These are phyloP conservation scores for Drosophila bunnanda DNA, from an alignment of 2,888 invertebrate species.

Conservation along the genomic window DNA sequence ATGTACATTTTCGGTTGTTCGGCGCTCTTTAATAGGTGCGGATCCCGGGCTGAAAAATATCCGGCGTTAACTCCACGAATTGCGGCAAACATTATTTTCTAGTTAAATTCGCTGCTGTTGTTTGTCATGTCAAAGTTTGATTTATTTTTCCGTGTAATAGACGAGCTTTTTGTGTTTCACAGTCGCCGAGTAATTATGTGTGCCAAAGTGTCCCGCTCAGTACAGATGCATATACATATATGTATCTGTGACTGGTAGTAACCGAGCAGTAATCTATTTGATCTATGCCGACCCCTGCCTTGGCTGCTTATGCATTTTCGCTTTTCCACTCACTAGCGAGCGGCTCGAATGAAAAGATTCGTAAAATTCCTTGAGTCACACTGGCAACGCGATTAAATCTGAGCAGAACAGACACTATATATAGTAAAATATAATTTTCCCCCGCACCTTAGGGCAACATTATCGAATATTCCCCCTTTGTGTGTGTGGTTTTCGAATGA, in stretches of 20 bases:
- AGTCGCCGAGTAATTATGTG: slow-evolving; percentile 39
- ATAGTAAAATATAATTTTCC: slow-evolving; percentile 9
- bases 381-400: slow-evolving; percentile 33
- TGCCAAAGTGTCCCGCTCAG: slow-evolving; percentile 24
- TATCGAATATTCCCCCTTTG: slow-evolving; percentile 20
- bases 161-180: slow-evolving; percentile 58
- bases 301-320: slow-evolving; percentile 58
- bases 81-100: slow-evolving; percentile 40
- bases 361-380: slow-evolving; percentile 21
- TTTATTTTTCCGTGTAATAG: slow-evolving; percentile 69
- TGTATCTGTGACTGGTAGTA: slow-evolving; percentile 32
- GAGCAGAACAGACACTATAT: slow-evolving; percentile 11
- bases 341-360: slow-evolving; percentile 69
- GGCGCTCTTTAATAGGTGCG: slow-evolving; percentile 62
- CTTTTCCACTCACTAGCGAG: slow-evolving; percentile 56
- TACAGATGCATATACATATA: slow-evolving; percentile 14
- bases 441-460: not conserved
- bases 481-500: slow-evolving; percentile 18
- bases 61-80: slow-evolving; percentile 24
- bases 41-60: slow-evolving; percentile 1
- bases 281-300: slow-evolving; percentile 68
- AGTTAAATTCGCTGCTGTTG: slow-evolving; percentile 49
- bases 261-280: slow-evolving; percentile 70
- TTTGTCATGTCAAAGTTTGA: slow-evolving; percentile 73
- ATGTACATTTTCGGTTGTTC: slow-evolving; percentile 53